Conservation (phyloP, 2,888 invertebrate species). For the Helicoverpa assulta region DNA sequence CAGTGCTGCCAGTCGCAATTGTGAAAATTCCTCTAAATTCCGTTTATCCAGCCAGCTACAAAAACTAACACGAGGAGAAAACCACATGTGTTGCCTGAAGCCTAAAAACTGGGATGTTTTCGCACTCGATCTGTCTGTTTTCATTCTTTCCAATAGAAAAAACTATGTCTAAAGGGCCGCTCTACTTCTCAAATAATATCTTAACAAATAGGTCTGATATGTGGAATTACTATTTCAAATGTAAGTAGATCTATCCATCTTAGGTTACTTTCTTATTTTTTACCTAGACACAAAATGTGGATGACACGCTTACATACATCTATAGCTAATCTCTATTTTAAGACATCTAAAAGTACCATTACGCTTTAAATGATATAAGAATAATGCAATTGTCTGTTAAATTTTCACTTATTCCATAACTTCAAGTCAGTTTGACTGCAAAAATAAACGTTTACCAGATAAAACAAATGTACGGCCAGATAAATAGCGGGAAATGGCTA, state of each 20-base stretch:
- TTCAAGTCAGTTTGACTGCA: conserved; percentile 16
- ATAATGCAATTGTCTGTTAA: conserved; percentile 6
- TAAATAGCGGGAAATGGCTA: conserved; percentile 38
- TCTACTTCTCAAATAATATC: conserved; percentile 39
- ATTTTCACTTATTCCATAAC: conserved; percentile 29
- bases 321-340: too few species aligned
- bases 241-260: background rate
- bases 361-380: background rate
- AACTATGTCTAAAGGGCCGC: conserved; percentile 22
- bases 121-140: conserved; percentile 47
- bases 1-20: conserved; percentile 1
- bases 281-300: too few species aligned
- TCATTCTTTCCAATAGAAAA: conserved; percentile 37
- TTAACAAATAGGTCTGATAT: conserved; percentile 27
- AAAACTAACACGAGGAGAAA: conserved; percentile 47
- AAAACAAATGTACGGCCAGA: conserved; percentile 41
- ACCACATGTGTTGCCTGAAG: conserved; percentile 49
- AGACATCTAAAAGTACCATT: too few species aligned
- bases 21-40: conserved; percentile 14
- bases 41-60: conserved; percentile 40
- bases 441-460: conserved; percentile 45
- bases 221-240: conserved; percentile 18
- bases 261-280: too few species aligned
- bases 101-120: conserved; percentile 54
- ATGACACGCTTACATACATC: too few species aligned